Evolutionary conservation across 2,113 vertebrate genomes (phyloP).

Genomic region (Paralichthys olivaceus): DNA sequence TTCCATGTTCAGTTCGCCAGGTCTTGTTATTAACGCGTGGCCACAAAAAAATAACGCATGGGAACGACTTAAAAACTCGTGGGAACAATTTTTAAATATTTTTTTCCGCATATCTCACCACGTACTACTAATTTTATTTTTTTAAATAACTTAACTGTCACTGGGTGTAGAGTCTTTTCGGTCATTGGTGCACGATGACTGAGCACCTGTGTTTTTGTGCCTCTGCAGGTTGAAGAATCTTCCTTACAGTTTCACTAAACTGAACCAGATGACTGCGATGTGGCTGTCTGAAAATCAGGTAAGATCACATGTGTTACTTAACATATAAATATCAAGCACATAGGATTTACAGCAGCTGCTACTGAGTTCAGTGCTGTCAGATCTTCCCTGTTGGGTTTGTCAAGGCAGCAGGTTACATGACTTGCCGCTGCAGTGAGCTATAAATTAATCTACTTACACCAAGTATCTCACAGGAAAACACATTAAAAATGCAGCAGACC

Average conservation of each 20-base stretch:
- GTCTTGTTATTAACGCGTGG: too few relatives aligned
- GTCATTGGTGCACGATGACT: background rate
- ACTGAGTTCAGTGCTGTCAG: background rate
- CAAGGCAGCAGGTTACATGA: conserved; percentile 2
- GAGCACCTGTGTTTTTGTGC: conserved; percentile 10
- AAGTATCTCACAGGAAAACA: conserved; percentile 40
- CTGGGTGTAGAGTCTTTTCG: background rate
- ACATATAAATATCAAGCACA: background rate
- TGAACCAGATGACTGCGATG: conserved; percentile 96
- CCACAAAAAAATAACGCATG: too few relatives aligned
- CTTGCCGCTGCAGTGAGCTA: background rate
- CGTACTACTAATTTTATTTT: too few relatives aligned
- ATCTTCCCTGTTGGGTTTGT: background rate
- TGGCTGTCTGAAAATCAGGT: conserved; percentile 99
- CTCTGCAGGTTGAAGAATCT: conserved; percentile 91
- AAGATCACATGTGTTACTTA: conserved; percentile 9
- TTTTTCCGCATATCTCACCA: too few relatives aligned
- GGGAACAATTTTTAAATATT: too few relatives aligned
- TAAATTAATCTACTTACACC: conserved; percentile 19
- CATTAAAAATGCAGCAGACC: conserved; percentile 45
- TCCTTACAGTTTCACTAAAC: conserved; percentile 95
- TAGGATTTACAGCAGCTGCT: background rate
- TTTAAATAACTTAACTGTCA: background rate
- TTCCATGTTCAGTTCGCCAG: too few relatives aligned
- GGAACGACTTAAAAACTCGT: too few relatives aligned